These are phyloP conservation scores for Tachypleus tridentatus DNA, from an alignment of 1,140 invertebrate genomes.

Conservation along the genomic window DNA sequence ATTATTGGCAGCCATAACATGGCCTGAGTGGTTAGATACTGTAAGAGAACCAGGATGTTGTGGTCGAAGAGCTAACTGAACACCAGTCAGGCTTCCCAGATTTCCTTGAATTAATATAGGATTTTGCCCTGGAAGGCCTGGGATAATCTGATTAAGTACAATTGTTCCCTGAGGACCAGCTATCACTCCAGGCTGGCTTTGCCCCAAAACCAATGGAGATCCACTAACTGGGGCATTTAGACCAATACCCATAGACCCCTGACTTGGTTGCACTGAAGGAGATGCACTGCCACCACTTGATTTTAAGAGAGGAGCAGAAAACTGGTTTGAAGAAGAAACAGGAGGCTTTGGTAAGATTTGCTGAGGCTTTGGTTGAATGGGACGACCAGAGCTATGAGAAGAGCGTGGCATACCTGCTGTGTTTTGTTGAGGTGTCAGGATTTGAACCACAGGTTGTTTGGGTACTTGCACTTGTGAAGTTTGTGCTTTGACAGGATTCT, in stretches of 20 bases:
- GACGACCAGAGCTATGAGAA: slow-evolving; percentile 13
- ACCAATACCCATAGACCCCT: slow-evolving; percentile 17
- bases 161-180: slow-evolving; percentile 22
- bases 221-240: slow-evolving; percentile 4
- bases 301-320: slow-evolving; percentile 1
- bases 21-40: slow-evolving; percentile 2
- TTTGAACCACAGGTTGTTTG: no score
- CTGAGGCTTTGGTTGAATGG: slow-evolving; percentile 27
- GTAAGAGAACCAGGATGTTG: slow-evolving; percentile 17
- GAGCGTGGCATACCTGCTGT: background rate
- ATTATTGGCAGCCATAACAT: slow-evolving; percentile 14
- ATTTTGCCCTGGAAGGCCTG: slow-evolving; percentile 22
- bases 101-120: slow-evolving; percentile 34
- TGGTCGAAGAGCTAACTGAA: slow-evolving; percentile 33
- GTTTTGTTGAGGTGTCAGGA: no score
- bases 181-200: slow-evolving; percentile 18
- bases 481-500: no score
- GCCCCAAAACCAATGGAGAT: slow-evolving; percentile 18
- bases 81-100: slow-evolving; percentile 22
- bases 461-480: no score
- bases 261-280: background rate
- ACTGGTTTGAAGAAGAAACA: slow-evolving; percentile 14
- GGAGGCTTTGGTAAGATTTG: slow-evolving; percentile 29
- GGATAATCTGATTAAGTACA: slow-evolving; percentile 26
- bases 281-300: slow-evolving; percentile 1